phyloP scores from a whole-genome alignment of 2,797 vertebrate species.

The Alosa sapidissima region DNA sequence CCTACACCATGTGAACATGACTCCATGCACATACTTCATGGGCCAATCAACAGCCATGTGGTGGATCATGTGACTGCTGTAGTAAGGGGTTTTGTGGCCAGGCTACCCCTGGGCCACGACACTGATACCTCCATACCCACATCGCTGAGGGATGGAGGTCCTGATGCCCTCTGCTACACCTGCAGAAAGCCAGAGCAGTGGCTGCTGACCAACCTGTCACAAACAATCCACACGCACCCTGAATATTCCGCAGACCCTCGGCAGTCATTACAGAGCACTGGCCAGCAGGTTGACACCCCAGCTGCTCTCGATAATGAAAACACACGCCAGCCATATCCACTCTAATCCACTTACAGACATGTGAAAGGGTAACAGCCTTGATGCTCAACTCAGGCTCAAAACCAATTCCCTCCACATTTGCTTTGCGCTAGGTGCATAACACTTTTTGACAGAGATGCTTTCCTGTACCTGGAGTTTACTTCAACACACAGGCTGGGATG shows the following conservation, averaged over 20 bases:
- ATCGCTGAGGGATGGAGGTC: background rate
- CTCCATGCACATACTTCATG: background rate
- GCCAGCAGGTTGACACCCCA: slow-evolving; percentile 13
- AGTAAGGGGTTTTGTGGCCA: background rate
- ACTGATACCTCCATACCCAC: background rate
- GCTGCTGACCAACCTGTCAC: slow-evolving; percentile 5
- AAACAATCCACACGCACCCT: background rate
- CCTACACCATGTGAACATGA: background rate
- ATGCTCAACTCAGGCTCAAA: background rate
- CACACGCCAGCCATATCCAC: slow-evolving; percentile 1
- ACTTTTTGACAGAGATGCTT: background rate
- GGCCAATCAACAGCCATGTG: background rate
- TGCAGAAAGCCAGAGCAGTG: background rate
- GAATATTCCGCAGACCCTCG: background rate
- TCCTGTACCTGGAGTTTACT: background rate
- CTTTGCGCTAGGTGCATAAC: no score
- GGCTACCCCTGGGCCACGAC: background rate
- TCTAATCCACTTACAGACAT: background rate
- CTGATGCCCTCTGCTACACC: background rate
- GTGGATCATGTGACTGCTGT: background rate
- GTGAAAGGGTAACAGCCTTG: background rate
- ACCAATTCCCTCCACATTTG: background rate
- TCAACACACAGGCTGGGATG: background rate
- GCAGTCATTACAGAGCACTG: slow-evolving; percentile 7
- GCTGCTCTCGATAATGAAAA: slow-evolving; percentile 2